These are phyloP conservation scores for Volucella inanis DNA, from an alignment of 2,888 invertebrate genomes.

Conservation along the genomic window DNA sequence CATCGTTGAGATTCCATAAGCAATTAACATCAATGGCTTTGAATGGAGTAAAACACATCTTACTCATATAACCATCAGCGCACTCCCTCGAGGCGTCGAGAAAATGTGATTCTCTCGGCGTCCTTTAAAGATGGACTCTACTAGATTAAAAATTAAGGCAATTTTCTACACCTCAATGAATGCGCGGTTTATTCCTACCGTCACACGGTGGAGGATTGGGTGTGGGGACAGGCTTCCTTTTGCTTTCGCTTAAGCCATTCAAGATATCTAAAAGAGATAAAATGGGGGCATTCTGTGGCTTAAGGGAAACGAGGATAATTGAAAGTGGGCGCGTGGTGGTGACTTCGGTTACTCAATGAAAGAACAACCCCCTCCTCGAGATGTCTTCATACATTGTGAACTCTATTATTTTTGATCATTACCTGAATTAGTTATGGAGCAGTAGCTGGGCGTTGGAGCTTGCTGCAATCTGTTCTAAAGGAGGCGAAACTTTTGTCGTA, in stretches of 20 bases:
- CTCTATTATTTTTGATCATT: conserved; percentile 70
- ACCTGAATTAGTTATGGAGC: conserved; percentile 65
- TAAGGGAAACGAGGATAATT: conserved; percentile 68
- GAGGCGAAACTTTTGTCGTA: conserved; percentile 55
- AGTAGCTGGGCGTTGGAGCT: conserved; percentile 22
- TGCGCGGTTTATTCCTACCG: conserved; percentile 13
- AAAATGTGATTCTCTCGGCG: conserved; percentile 7
- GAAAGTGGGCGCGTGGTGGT: conserved; percentile 49
- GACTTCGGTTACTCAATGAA: not conserved
- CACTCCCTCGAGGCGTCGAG: not conserved
- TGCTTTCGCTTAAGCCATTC: conserved; percentile 33
- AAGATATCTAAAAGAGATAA: conserved; percentile 72
- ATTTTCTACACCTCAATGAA: conserved; percentile 60
- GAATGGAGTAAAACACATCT: not conserved
- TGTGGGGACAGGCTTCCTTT: not conserved
- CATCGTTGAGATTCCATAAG: conserved; percentile 69
- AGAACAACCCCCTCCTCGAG: conserved; percentile 29
- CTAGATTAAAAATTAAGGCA: conserved; percentile 71
- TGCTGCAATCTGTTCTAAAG: no score
- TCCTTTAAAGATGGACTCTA: conserved; percentile 52
- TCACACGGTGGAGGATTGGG: not conserved
- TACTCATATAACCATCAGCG: not conserved
- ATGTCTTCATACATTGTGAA: conserved; percentile 59
- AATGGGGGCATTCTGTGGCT: conserved; percentile 64
- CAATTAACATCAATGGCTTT: conserved; percentile 59